Conservation (phyloP, 2,113 vertebrate species). For the Mastomys coucha region DNA sequence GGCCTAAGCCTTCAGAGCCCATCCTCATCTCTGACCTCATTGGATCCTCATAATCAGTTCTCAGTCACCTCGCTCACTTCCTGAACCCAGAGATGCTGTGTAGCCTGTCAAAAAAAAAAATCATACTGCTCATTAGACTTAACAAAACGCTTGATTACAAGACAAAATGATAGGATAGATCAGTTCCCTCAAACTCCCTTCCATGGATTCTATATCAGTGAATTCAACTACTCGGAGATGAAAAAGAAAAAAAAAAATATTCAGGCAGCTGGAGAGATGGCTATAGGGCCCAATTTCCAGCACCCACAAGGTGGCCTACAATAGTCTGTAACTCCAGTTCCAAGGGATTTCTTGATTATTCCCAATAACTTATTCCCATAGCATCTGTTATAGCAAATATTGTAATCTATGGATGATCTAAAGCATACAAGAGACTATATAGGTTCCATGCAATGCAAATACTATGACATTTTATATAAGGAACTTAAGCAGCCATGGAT, state of each 20-base stretch:
- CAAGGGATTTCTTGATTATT: not conserved
- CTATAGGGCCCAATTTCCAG: not conserved
- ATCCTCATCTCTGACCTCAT: not conserved
- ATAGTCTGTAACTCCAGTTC: not conserved
- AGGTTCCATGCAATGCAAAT: not conserved
- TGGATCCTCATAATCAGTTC: not conserved
- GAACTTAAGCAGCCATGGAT: not conserved
- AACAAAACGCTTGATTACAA: not conserved
- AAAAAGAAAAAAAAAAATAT: not conserved
- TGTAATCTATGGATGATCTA: not conserved
- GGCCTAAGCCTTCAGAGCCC: not conserved
- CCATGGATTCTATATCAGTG: not conserved
- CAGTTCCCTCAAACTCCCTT: not conserved
- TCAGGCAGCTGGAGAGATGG: no score
- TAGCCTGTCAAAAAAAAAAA: not conserved
- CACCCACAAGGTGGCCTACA: not conserved
- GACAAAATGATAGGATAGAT: not conserved
- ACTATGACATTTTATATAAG: not conserved
- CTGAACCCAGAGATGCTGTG: slow-evolving; percentile 26
- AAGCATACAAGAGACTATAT: not conserved
- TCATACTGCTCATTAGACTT: slow-evolving; percentile 41
- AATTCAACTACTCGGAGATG: not conserved
- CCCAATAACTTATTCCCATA: not conserved
- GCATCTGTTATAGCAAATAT: not conserved
- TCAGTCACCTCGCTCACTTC: not conserved